Percentiles rank a stretch among this genome's conserved stretches.
Conservation (phyloP, 2,113 vertebrate species). For the Perca fluviatilis region DNA sequence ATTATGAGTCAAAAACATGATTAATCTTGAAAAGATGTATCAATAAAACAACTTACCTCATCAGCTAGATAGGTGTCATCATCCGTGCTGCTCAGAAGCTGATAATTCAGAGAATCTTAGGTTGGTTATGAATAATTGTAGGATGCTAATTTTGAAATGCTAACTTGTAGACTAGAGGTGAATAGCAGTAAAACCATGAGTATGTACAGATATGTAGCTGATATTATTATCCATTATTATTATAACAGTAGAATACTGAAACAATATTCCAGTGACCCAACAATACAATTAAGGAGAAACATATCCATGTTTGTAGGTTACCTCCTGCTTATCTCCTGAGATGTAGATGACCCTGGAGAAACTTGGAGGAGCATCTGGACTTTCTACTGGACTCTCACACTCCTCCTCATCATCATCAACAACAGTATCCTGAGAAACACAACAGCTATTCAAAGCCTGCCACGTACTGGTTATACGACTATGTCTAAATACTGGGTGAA, state of each 20-base stretch:
- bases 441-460: slow-evolving; percentile 8
- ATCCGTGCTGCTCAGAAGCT: slow-evolving; percentile 83
- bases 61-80: slow-evolving; percentile 78
- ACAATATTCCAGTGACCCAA: not conserved
- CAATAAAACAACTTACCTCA: slow-evolving; percentile 60
- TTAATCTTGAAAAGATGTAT: not conserved
- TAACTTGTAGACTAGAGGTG: not conserved
- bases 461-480: not conserved
- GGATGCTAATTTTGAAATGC: not conserved
- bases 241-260: not conserved
- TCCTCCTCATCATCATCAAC: slow-evolving; percentile 50
- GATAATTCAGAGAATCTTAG: slow-evolving; percentile 28
- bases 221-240: not conserved
- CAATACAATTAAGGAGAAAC: not conserved
- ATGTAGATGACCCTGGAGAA: slow-evolving; percentile 78
- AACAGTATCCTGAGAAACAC: slow-evolving; percentile 62
- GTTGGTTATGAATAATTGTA: not conserved
- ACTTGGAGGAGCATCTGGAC: slow-evolving; percentile 68
- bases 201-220: not conserved
- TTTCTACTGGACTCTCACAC: slow-evolving; percentile 63
- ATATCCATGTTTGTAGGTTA: slow-evolving; percentile 38
- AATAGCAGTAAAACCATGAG: not conserved
- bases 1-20: not conserved
- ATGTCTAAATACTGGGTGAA: not conserved
- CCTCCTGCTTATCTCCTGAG: slow-evolving; percentile 77